Evolutionary conservation across 2,113 vertebrate genomes (phyloP).

Genomic region (Halichoeres trimaculatus): DNA sequence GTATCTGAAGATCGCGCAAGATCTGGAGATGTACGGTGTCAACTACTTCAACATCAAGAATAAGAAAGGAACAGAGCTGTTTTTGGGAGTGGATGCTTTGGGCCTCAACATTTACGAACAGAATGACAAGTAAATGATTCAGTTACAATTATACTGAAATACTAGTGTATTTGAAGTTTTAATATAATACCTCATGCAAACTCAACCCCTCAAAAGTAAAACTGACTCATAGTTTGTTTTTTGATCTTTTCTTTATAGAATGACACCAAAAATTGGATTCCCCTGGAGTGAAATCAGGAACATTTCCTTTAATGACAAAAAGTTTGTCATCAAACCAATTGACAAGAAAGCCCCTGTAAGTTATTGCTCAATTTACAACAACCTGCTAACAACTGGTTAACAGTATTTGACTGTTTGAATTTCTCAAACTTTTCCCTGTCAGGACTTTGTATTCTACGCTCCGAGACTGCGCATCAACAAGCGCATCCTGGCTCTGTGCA

Average conservation of each 20-base stretch:
- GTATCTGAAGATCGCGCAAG: conserved; percentile 98
- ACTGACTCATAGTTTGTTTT: neutral
- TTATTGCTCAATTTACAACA: neutral
- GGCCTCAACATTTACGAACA: conserved; percentile 99
- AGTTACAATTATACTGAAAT: too few relatives aligned
- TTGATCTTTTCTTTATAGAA: conserved; percentile 78
- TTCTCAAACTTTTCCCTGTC: neutral
- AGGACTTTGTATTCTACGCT: conserved; percentile 98
- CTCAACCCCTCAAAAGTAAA: neutral
- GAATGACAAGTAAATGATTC: conserved; percentile 89
- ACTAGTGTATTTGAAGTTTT: too few relatives aligned
- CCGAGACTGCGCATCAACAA: conserved; percentile 97
- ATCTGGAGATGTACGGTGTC: conserved; percentile 98
- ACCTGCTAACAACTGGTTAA: neutral
- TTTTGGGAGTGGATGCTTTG: conserved; percentile 95
- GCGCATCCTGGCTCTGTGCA: conserved; percentile 94
- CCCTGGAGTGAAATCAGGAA: conserved; percentile 99
- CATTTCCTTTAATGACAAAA: conserved; percentile 99
- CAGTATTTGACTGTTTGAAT: neutral
- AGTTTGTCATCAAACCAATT: conserved; percentile 99
- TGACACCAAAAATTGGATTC: conserved; percentile 99
- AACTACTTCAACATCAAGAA: conserved; percentile 99
- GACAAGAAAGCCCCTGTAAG: conserved; percentile 98
- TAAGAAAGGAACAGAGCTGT: conserved; percentile 97
- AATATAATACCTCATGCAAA: too few relatives aligned